These are phyloP conservation scores for Archilochus colubris DNA, from an alignment of 2,113 vertebrate genomes.

Conservation along the genomic window DNA sequence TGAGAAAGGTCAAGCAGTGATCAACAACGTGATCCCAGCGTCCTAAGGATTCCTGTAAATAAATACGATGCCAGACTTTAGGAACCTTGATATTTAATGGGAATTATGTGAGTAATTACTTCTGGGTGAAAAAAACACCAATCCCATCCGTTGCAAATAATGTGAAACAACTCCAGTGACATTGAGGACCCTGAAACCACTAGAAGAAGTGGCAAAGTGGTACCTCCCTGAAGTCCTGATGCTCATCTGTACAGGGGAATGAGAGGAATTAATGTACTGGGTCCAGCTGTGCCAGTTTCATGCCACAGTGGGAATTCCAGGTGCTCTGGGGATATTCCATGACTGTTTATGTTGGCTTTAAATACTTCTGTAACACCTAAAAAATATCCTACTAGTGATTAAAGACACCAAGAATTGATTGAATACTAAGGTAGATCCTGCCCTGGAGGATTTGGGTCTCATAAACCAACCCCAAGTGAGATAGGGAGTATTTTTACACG, in stretches of 20 bases:
- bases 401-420: background rate
- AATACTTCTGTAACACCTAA: background rate
- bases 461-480: background rate
- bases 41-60: constrained; percentile 50
- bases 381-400: background rate
- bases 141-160: background rate
- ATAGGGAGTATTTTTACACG: background rate
- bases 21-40: constrained; percentile 22
- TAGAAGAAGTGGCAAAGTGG: background rate
- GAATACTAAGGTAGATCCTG: background rate
- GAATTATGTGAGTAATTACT: constrained; percentile 44
- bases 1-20: constrained; percentile 62
- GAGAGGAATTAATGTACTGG: background rate
- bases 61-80: constrained; percentile 18
- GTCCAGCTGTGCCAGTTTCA: background rate
- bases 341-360: background rate
- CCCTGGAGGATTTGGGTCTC: background rate
- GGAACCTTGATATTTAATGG: constrained; percentile 38
- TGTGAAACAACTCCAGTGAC: background rate
- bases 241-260: background rate
- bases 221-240: background rate
- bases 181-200: background rate
- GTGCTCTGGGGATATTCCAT: background rate
- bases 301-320: background rate
- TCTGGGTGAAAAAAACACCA: background rate